A percentile compares a stretch with the other conserved stretches of the same genome.
Evolutionary conservation across 2,888 invertebrate species (phyloP).

Genomic region (Tiliacea aurago): DNA sequence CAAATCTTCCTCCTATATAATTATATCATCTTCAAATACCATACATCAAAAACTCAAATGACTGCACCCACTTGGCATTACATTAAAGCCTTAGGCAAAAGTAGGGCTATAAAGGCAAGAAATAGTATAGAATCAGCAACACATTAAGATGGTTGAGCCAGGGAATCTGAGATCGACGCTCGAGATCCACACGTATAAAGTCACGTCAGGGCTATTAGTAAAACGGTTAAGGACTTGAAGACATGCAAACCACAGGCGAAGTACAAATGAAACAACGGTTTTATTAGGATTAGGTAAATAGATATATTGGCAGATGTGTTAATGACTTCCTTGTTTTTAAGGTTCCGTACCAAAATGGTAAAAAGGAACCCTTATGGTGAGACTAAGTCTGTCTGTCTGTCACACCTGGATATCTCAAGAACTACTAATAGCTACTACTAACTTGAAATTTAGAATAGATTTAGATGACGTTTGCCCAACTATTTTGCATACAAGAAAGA

Average conservation of each 20-base stretch:
- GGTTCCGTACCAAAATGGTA: no score
- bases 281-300: conserved; percentile 27
- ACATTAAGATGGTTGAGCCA: conserved; percentile 76
- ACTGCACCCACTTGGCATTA: conserved; percentile 60
- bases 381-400: no score
- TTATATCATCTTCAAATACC: conserved; percentile 10
- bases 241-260: conserved; percentile 77
- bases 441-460: no score
- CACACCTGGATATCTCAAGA: no score
- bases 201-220: conserved; percentile 87
- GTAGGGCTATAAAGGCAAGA: conserved; percentile 71
- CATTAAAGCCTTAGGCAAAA: conserved; percentile 67
- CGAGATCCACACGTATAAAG: conserved; percentile 81
- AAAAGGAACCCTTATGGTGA: no score
- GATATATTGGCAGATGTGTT: neutral
- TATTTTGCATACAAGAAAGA: no score
- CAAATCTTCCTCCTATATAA: neutral
- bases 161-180: conserved; percentile 78
- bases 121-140: conserved; percentile 81
- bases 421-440: no score
- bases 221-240: conserved; percentile 79
- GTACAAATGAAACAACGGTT: conserved; percentile 35
- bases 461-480: no score
- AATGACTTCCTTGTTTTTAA: conserved; percentile 10
- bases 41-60: conserved; percentile 38